A percentile compares a stretch with the other conserved stretches of the same genome.
Evolutionary conservation across 1,140 invertebrate genomes (phyloP).

Genomic region (Caenorhabditis briggsae): DNA sequence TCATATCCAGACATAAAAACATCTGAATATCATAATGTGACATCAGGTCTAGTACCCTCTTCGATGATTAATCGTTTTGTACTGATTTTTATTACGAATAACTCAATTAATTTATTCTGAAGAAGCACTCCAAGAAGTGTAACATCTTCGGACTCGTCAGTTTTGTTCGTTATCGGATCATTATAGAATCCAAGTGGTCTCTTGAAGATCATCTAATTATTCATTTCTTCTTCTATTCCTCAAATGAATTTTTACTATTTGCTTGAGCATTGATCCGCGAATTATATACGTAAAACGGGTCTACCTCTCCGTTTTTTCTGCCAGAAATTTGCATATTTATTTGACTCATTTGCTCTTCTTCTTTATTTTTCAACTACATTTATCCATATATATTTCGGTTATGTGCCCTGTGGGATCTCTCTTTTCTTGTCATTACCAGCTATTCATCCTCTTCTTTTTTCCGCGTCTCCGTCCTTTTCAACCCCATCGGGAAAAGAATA

Average conservation of each 20-base stretch:
- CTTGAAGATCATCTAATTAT: slow-evolving; percentile 45
- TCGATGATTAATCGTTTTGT: background rate
- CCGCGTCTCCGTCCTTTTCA: background rate
- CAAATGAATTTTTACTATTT: slow-evolving; percentile 34
- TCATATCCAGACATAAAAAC: background rate
- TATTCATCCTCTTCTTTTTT: background rate
- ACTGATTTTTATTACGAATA: background rate
- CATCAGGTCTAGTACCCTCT: background rate
- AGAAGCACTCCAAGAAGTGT: background rate
- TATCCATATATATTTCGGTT: background rate
- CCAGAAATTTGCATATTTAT: slow-evolving; percentile 29
- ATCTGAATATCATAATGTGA: slow-evolving; percentile 1
- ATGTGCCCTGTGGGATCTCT: slow-evolving; percentile 23
- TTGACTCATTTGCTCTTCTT: background rate
- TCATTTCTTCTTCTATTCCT: background rate
- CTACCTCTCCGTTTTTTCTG: background rate
- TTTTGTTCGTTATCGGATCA: slow-evolving; percentile 32
- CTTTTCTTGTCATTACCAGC: slow-evolving; percentile 31
- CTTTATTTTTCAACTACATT: background rate
- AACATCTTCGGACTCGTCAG: background rate
- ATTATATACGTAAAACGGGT: background rate
- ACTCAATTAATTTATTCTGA: background rate
- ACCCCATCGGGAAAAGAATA: background rate
- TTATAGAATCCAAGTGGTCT: background rate
- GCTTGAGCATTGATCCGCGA: slow-evolving; percentile 16